These are phyloP conservation scores for Nineta flava DNA, from an alignment of 2,888 invertebrate genomes.

Conservation along the genomic window DNA sequence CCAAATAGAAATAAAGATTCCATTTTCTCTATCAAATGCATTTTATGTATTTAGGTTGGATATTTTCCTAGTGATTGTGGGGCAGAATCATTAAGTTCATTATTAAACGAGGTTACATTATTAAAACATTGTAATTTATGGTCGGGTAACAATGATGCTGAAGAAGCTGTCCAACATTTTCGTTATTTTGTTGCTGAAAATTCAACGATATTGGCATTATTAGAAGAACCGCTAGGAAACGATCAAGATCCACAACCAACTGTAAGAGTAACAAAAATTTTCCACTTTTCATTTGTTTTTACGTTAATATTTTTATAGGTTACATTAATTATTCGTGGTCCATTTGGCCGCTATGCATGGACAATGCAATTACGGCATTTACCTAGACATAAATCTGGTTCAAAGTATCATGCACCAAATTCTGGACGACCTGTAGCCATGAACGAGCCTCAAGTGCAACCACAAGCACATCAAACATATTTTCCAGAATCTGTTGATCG, in stretches of 20 bases:
- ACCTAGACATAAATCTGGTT: conserved; percentile 64
- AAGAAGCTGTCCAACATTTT: conserved; percentile 51
- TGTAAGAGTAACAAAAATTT: conserved; percentile 30
- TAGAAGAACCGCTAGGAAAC: conserved; percentile 88
- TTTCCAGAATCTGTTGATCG: conserved; percentile 69
- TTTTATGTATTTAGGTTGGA: conserved; percentile 40
- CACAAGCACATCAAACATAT: conserved; percentile 53
- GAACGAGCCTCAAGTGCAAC: conserved; percentile 49
- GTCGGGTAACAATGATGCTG: conserved; percentile 33
- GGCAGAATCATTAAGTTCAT: conserved; percentile 67
- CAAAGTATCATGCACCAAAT: conserved; percentile 43
- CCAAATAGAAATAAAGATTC: not conserved
- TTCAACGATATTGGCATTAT: conserved; percentile 68
- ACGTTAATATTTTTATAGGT: not conserved
- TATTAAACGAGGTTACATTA: conserved; percentile 75
- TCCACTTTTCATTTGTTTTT: conserved; percentile 7
- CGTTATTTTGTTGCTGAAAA: conserved; percentile 87
- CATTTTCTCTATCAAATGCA: not conserved
- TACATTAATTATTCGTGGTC: conserved; percentile 73
- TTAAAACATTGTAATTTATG: conserved; percentile 56
- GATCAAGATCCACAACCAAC: conserved; percentile 89
- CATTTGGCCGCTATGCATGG: conserved; percentile 93
- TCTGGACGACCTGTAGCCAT: conserved; percentile 60
- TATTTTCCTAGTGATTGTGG: conserved; percentile 74
- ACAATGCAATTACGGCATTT: conserved; percentile 75